Percentiles rank a stretch among this genome's conserved stretches.
Evolutionary conservation across 2,888 invertebrate species (phyloP).

Genomic region (Acleris emargana): DNA sequence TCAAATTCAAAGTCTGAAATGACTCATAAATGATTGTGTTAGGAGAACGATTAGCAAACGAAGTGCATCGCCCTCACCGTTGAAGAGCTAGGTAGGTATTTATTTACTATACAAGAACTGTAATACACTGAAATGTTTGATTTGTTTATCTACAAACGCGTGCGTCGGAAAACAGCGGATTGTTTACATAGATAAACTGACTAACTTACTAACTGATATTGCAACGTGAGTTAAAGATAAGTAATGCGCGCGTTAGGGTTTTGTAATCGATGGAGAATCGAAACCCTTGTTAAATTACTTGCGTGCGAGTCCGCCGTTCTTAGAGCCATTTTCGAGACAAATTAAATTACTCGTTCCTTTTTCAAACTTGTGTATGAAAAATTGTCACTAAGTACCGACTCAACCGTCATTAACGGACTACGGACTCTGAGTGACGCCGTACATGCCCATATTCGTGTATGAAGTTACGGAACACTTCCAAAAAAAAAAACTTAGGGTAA

Average conservation of each 20-base stretch:
- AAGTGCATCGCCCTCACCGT: conserved; percentile 39
- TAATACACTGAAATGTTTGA: conserved; percentile 18
- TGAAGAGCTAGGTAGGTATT: background rate
- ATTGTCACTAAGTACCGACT: too few species aligned
- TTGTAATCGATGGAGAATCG: too few species aligned
- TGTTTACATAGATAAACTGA: conserved; percentile 49
- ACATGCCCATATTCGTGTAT: too few species aligned
- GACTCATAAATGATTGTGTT: conserved; percentile 16
- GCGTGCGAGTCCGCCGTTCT: too few species aligned
- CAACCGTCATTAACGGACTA: too few species aligned
- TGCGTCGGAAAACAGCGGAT: conserved; percentile 41
- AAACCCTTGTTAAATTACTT: too few species aligned
- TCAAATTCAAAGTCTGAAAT: conserved; percentile 3
- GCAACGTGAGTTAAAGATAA: conserved; percentile 28
- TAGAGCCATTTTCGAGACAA: too few species aligned
- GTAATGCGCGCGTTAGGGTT: background rate
- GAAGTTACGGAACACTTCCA: too few species aligned
- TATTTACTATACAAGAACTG: background rate
- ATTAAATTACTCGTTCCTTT: too few species aligned
- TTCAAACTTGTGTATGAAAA: too few species aligned
- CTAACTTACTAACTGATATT: conserved; percentile 16
- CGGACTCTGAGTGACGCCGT: too few species aligned
- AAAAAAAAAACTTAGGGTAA: too few species aligned
- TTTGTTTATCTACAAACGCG: conserved; percentile 35
- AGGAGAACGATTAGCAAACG: conserved; percentile 17